phyloP scores from a whole-genome alignment of 2,888 invertebrate species.

The Leuctra nigra region DNA sequence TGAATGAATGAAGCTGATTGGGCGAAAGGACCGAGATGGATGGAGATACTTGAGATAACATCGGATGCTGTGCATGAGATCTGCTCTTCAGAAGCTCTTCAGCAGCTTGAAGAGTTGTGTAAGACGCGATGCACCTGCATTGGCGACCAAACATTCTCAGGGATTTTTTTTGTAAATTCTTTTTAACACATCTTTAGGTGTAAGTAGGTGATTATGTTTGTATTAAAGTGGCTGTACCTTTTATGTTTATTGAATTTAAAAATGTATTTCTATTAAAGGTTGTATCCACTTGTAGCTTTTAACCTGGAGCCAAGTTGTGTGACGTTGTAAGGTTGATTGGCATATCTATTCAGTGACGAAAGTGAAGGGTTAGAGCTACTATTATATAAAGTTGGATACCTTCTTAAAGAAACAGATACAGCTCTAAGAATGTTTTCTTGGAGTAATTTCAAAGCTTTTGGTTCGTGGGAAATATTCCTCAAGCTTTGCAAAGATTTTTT shows the following conservation, averaged over 20 bases:
- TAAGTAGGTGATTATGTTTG: constrained; percentile 9
- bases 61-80: too few relatives aligned
- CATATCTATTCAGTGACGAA: neutral
- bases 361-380: neutral
- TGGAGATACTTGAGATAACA: too few relatives aligned
- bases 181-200: constrained; percentile 4
- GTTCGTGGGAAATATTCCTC: constrained; percentile 6
- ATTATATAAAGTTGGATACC: neutral
- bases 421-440: constrained; percentile 4
- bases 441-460: neutral
- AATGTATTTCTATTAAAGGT: too few relatives aligned
- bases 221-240: neutral
- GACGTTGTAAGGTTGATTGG: neutral
- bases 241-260: neutral
- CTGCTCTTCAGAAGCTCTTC: too few relatives aligned
- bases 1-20: too few relatives aligned
- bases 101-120: too few relatives aligned
- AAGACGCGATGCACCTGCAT: too few relatives aligned
- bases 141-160: too few relatives aligned
- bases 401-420: neutral
- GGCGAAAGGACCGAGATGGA: too few relatives aligned
- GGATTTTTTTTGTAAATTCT: too few relatives aligned
- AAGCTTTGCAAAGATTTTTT: neutral
- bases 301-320: neutral
- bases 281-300: neutral